Percentiles rank a stretch among this genome's conserved stretches.
Evolutionary conservation across 2,797 vertebrate genomes (phyloP).

Genomic region (Garrulus glandarius): DNA sequence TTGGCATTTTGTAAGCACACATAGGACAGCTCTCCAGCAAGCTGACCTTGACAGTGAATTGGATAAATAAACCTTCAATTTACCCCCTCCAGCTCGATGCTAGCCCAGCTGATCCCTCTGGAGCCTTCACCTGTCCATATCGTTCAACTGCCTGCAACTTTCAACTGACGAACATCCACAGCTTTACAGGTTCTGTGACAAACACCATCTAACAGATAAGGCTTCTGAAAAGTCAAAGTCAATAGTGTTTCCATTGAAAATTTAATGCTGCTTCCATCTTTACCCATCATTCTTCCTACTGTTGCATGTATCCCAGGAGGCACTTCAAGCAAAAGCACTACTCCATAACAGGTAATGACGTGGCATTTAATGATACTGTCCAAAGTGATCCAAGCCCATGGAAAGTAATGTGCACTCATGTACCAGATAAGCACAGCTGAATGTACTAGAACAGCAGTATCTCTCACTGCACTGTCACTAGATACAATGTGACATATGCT

Average conservation of each 20-base stretch:
- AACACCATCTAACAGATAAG: constrained; percentile 94
- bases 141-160: constrained; percentile 89
- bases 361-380: constrained; percentile 99
- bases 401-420: constrained; percentile 90
- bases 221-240: constrained; percentile 93
- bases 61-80: constrained; percentile 99
- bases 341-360: constrained; percentile 96
- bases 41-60: constrained; percentile 99
- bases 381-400: constrained; percentile 91
- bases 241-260: constrained; percentile 92
- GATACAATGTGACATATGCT: constrained; percentile 92
- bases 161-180: constrained; percentile 81
- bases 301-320: constrained; percentile 79
- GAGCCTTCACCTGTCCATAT: constrained; percentile 98
- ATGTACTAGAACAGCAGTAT: constrained; percentile 81
- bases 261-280: constrained; percentile 94
- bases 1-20: constrained; percentile 99
- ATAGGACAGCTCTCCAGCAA: constrained; percentile 96
- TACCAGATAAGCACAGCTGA: constrained; percentile 92
- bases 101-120: constrained; percentile 86
- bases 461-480: constrained; percentile 87
- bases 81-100: constrained; percentile 87
- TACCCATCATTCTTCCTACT: constrained; percentile 79
- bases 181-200: constrained; percentile 92
- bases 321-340: constrained; percentile 84